Percentiles rank a stretch among this genome's conserved stretches.
Conservation (phyloP, 2,888 invertebrate species). For the Allacma fusca region DNA sequence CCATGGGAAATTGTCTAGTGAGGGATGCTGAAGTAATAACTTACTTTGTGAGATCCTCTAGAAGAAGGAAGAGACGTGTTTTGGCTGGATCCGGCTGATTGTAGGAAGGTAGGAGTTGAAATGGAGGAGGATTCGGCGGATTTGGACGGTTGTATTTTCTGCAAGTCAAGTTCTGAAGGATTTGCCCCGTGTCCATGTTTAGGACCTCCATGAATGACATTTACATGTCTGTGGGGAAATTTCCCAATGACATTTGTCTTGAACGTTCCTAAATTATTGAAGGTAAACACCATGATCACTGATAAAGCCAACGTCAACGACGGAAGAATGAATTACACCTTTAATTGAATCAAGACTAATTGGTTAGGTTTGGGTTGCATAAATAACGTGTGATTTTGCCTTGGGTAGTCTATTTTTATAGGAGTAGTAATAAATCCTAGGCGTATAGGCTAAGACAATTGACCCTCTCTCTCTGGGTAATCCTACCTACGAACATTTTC, state of each 20-base stretch:
- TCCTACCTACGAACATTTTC: too few species aligned
- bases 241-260: slow-evolving; percentile 3
- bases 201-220: slow-evolving; percentile 13
- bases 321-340: neutral
- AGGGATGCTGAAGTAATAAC: too few species aligned
- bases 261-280: slow-evolving; percentile 19
- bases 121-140: neutral
- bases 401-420: neutral
- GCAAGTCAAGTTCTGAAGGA: neutral
- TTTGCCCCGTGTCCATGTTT: slow-evolving; percentile 11
- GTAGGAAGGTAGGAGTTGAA: slow-evolving; percentile 5
- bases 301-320: neutral
- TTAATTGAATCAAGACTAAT: slow-evolving; percentile 9
- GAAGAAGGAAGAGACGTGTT: slow-evolving; percentile 3
- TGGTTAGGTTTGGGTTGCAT: neutral
- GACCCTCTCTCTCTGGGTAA: too few species aligned
- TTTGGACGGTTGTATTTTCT: neutral
- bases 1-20: too few species aligned
- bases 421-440: too few species aligned
- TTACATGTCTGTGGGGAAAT: slow-evolving; percentile 8
- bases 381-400: neutral
- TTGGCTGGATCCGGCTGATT: neutral
- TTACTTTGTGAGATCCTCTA: slow-evolving; percentile 22
- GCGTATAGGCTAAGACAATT: too few species aligned
- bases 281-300: slow-evolving; percentile 21